Base-by-base conservation (phyloP, 1,140 invertebrate genomes). In the Drosophila azteca region DNA sequence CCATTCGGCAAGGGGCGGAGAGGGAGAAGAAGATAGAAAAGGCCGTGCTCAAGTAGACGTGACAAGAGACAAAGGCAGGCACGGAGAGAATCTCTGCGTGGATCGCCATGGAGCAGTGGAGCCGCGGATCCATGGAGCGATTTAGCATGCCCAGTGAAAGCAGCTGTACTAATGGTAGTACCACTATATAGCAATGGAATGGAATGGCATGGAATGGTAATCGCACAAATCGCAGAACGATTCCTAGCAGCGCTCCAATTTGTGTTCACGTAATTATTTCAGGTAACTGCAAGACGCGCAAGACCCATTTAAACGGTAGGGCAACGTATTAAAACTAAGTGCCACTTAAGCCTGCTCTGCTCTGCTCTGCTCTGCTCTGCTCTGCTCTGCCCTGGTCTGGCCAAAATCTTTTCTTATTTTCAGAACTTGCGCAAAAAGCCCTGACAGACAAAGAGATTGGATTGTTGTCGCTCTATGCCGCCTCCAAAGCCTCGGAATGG, bases 251-350 rank as follows among this genome's bases (percentile, higher is more conserved):
- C 79, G 79, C 79, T 82, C 79, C 55, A 83, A 82, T 83, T 82
- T 82, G 79, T 79, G 79, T 83, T 78, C 79, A 75, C 57, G 79
- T 73, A 83, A 82, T 82, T 82, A 82, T 82, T 82, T 83, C 75
- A 79, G 80, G 61, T 71, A 82, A 82, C 79, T 78, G 52, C 64
- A 55, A 74, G 74, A 49, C 57, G 7, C 63, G 24, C 17, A 26
- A 64, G 58, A 60, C 74, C 74, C 79, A 82, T 79, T 83, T 81
- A 81, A 81, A 77, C 75, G 79, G 74, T 72, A 71, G 79, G 70
- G 79, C 79, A 83, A 70, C 70, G 62, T 84, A 83, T 83, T 83
- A 79, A 84, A 83, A 70, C 57, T 83, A 83, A 83, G 79, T 83
- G 79, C 41, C 76, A 79, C 80, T 84, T 83, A 79, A 60, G 58